Percentiles rank a stretch among this genome's conserved stretches.
Conservation (phyloP, 2,113 vertebrate species). For the Camelus dromedarius region DNA sequence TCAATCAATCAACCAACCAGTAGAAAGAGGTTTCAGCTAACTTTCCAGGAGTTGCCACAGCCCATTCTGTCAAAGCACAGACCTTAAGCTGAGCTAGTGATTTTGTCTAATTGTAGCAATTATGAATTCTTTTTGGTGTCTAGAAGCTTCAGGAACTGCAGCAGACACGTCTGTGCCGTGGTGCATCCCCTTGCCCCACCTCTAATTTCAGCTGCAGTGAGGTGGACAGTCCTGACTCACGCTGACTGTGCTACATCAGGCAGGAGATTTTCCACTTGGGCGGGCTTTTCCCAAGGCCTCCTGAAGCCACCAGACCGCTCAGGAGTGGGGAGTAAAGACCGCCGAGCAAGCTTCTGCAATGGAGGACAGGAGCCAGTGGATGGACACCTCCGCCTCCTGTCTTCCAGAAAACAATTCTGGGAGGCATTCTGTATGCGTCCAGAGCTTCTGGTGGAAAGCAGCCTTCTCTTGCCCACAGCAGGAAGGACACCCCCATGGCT, state of each 20-base stretch:
- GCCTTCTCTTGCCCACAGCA: not conserved
- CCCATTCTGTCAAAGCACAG: not conserved
- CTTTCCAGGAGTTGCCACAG: not conserved
- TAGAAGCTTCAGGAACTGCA: not conserved
- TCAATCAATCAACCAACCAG: too few relatives aligned
- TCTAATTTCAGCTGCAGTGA: not conserved
- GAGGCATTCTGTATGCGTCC: not conserved
- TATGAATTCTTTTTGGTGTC: not conserved
- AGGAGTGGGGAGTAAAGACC: too few relatives aligned
- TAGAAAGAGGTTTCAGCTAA: not conserved
- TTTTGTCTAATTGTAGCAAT: not conserved
- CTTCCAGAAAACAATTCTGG: not conserved
- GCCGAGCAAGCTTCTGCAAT: fast-evolving
- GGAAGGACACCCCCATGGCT: not conserved
- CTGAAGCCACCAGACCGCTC: not conserved
- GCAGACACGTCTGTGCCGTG: not conserved
- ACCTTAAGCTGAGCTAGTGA: not conserved
- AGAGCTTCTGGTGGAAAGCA: not conserved
- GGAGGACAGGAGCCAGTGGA: not conserved
- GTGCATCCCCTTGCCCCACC: fast-evolving
- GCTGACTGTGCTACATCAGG: fast-evolving
- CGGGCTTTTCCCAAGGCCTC: not conserved
- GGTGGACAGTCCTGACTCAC: not conserved
- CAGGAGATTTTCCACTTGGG: not conserved
- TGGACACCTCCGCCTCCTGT: fast-evolving